Base-by-base conservation (phyloP, 1,140 invertebrate genomes). In the Nixonia krombeini region DNA sequence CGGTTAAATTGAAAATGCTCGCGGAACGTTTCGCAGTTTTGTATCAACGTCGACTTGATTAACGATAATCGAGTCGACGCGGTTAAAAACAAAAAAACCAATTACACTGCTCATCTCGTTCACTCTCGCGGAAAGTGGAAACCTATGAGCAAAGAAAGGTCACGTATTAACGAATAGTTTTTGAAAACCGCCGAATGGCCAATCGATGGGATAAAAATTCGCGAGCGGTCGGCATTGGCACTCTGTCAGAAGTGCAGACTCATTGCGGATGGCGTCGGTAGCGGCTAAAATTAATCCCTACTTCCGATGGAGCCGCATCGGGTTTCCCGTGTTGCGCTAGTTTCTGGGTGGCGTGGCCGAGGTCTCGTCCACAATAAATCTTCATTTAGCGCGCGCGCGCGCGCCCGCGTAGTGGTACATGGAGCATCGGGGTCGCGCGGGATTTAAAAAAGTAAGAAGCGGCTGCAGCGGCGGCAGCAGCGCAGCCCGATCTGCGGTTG, bases 321-420 rank as follows among this genome's bases (percentile, higher is more conserved):
- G 13, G 33, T 37, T 40, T 18, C 17, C 37, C 37, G 13, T 9
- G 37, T 18, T 40, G 33, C 33, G 12, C 33, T 35, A 35, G 33
- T 35, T 35, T 35, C 33, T 35, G 37, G 53, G 52, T 72, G 67
- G 65, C 61, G 49, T 67, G 70, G 61, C 72, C 44, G 47, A 35
- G 51, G 51, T 57, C 61, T 56, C 50, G 66, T 71, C 16, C 1
- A 17, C 37, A 40, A 77, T 77, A 77, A 78, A 75, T 75, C 70
- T 78, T 77, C 68, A 77, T 78, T 78, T 79, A 72, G 55, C 51
- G 64, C 45, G 44, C 62, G 41, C 31, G 38, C 41, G 41, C 41
- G 25, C 41, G 41, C 41, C 15, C 35, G 37, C 37, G 16, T 35
- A 50, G 31, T 50, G 18, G 31, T 25, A 6, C 26, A 46, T 21